Conservation (phyloP, 1,140 invertebrate genomes). For the Heliconius hewitsoni region DNA sequence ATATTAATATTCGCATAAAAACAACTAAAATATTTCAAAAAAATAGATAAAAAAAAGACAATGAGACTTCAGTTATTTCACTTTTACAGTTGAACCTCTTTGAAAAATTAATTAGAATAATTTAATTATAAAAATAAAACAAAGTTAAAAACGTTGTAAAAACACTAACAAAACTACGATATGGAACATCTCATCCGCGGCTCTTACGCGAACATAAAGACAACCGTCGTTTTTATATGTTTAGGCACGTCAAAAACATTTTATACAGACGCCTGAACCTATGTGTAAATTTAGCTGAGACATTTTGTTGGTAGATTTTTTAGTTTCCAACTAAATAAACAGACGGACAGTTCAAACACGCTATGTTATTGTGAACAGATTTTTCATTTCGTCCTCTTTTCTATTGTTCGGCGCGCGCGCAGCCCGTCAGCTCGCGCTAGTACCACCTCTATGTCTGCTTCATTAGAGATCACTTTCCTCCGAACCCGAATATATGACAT, state of each 20-base stretch:
- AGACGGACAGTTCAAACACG: conserved; percentile 64
- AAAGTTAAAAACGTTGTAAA: not conserved
- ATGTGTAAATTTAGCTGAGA: conserved; percentile 64
- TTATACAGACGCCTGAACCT: conserved; percentile 49
- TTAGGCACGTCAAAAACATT: conserved; percentile 54
- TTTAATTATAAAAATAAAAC: not conserved
- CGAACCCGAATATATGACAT: conserved; percentile 27
- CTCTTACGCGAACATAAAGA: conserved; percentile 38
- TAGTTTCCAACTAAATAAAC: conserved; percentile 73
- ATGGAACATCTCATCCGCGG: conserved; percentile 20
- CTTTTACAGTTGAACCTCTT: not conserved
- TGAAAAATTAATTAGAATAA: not conserved
- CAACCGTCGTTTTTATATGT: conserved; percentile 46
- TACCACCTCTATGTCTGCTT: not conserved
- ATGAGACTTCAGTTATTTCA: no score
- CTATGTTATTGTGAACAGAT: conserved; percentile 65
- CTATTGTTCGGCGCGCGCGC: conserved; percentile 50
- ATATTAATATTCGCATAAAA: no score
- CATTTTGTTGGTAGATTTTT: conserved; percentile 61
- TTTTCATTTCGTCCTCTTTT: conserved; percentile 59
- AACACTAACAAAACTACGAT: conserved; percentile 26
- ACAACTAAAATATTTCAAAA: no score
- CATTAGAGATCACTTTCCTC: conserved; percentile 8
- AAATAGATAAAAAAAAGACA: no score
- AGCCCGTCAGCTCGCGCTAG: not conserved